A percentile compares a stretch with the other conserved stretches of the same genome.
Conservation (phyloP, 2,797 vertebrate species). For the Anableps anableps region DNA sequence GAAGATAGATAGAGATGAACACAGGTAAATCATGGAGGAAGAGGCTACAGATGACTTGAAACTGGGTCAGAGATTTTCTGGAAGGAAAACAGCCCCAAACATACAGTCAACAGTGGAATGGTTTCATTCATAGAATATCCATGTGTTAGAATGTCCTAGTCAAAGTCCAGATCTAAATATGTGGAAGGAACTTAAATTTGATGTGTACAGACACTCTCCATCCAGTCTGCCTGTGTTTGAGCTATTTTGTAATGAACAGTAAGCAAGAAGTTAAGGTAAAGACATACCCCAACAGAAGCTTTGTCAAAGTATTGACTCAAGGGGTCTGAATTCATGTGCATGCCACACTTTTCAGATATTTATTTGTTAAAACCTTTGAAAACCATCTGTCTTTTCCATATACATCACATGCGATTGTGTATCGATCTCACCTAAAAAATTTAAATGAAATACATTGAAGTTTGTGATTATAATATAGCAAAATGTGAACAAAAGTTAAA, state of each 20-base stretch:
- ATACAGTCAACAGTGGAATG: not conserved
- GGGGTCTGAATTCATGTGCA: not conserved
- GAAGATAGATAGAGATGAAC: no score
- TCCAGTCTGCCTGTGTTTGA: not conserved
- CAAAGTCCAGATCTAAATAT: not conserved
- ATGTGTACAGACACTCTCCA: not conserved
- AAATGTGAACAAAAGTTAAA: not conserved
- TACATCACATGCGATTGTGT: not conserved
- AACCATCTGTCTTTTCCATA: not conserved
- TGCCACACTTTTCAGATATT: not conserved
- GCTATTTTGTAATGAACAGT: not conserved
- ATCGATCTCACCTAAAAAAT: no score
- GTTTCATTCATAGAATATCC: not conserved
- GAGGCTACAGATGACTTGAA: not conserved
- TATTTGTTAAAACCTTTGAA: not conserved
- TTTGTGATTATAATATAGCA: not conserved
- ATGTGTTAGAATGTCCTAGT: not conserved
- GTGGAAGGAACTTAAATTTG: not conserved
- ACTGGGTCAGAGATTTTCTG: not conserved
- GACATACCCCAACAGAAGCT: not conserved
- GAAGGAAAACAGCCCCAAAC: not conserved
- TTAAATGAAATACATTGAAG: not conserved
- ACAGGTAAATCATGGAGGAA: no score
- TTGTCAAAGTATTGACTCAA: not conserved
- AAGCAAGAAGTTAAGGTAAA: not conserved